phyloP scores from a whole-genome alignment of 2,113 vertebrate species.

The Drymodes brunneopygia region DNA sequence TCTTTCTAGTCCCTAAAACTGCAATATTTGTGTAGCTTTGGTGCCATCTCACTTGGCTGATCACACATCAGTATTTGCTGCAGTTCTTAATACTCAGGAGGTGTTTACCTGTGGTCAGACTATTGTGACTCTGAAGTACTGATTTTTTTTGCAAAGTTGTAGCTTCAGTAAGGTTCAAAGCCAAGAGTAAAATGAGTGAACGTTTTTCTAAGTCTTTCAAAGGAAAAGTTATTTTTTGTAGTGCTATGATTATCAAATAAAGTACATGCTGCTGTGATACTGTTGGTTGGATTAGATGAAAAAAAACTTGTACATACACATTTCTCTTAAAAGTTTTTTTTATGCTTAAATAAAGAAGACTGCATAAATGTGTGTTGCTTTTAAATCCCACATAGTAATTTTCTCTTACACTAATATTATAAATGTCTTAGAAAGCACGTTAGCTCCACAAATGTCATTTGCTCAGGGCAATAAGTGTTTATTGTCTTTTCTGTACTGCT shows the following conservation, averaged over 20 bases:
- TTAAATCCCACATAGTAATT: background rate
- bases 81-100: background rate
- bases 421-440: background rate
- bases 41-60: background rate
- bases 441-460: background rate
- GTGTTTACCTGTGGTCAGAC: background rate
- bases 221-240: background rate
- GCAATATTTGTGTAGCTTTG: background rate
- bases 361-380: background rate
- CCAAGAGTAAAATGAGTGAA: background rate
- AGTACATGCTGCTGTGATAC: background rate
- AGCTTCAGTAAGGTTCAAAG: background rate
- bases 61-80: background rate
- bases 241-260: background rate
- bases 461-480: background rate
- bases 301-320: background rate
- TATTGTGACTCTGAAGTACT: background rate
- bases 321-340: background rate
- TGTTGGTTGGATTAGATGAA: background rate
- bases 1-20: background rate
- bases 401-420: background rate
- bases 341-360: background rate
- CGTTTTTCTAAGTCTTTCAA: background rate
- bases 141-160: background rate
- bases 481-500: background rate